These are phyloP conservation scores for Xiphydria camelus DNA, from an alignment of 2,888 invertebrate genomes.

Conservation along the genomic window DNA sequence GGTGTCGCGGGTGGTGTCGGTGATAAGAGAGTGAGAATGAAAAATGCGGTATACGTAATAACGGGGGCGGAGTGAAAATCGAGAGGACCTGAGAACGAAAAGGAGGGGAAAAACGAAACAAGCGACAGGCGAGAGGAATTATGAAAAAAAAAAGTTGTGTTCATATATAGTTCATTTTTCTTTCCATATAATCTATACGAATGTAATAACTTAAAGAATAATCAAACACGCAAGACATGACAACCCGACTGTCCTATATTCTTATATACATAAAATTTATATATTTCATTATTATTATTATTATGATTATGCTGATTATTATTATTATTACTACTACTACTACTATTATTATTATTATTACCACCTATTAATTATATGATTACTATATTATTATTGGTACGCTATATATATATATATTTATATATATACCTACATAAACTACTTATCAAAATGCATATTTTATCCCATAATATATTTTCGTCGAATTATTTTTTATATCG, in stretches of 20 bases:
- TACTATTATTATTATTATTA: constrained; percentile 28
- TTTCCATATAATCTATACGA: constrained; percentile 12
- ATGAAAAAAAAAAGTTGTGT: not conserved
- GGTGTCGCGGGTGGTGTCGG: too few relatives aligned
- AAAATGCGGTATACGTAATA: constrained; percentile 25
- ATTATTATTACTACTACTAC: constrained; percentile 20
- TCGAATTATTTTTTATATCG: constrained; percentile 28
- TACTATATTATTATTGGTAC: not conserved
- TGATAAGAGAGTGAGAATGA: too few relatives aligned
- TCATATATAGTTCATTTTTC: constrained; percentile 10
- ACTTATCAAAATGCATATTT: constrained; percentile 33
- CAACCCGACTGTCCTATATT: constrained; percentile 29
- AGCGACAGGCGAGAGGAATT: not conserved
- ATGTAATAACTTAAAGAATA: constrained; percentile 6
- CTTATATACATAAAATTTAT: constrained; percentile 18
- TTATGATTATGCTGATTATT: constrained; percentile 18
- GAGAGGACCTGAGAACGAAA: too few relatives aligned
- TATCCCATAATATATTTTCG: constrained; percentile 35
- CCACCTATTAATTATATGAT: constrained; percentile 29
- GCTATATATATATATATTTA: constrained; percentile 3
- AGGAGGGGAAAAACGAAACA: too few relatives aligned
- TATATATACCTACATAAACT: constrained; percentile 15
- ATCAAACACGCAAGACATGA: constrained; percentile 26
- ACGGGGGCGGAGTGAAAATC: too few relatives aligned
- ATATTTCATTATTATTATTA: constrained; percentile 6